phyloP scores from a whole-genome alignment of 2,113 vertebrate genomes.

The Lota lota region DNA sequence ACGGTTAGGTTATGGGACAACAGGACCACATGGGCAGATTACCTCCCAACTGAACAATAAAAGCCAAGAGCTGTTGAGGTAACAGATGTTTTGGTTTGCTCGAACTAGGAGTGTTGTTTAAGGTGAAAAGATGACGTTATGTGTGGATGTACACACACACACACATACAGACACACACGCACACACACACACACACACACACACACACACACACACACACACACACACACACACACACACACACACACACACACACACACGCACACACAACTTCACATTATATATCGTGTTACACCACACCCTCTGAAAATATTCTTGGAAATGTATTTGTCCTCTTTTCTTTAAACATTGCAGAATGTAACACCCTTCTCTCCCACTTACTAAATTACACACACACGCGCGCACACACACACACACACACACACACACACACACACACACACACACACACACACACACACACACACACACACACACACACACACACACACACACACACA shows the following conservation, averaged over 20 bases:
- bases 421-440: not conserved
- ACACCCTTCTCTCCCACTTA: too few relatives aligned
- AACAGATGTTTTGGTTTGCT: slow-evolving; percentile 20
- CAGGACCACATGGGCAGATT: not conserved
- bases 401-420: not conserved
- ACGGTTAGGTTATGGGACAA: slow-evolving; percentile 6
- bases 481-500: not conserved
- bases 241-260: not conserved
- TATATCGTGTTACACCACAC: not conserved
- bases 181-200: not conserved
- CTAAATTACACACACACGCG: too few relatives aligned
- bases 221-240: not conserved
- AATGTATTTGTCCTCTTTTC: too few relatives aligned
- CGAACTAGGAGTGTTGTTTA: slow-evolving; percentile 5
- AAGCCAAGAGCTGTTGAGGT: not conserved
- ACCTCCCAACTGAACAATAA: not conserved
- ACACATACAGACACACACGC: not conserved
- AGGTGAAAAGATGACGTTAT: not conserved
- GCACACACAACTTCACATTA: too few relatives aligned
- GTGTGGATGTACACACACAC: not conserved
- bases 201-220: not conserved
- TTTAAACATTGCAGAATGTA: too few relatives aligned
- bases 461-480: not conserved
- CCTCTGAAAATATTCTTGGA: too few relatives aligned
- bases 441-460: not conserved